Conservation (phyloP, 2,797 vertebrate genomes). For the Valencia hispanica region DNA sequence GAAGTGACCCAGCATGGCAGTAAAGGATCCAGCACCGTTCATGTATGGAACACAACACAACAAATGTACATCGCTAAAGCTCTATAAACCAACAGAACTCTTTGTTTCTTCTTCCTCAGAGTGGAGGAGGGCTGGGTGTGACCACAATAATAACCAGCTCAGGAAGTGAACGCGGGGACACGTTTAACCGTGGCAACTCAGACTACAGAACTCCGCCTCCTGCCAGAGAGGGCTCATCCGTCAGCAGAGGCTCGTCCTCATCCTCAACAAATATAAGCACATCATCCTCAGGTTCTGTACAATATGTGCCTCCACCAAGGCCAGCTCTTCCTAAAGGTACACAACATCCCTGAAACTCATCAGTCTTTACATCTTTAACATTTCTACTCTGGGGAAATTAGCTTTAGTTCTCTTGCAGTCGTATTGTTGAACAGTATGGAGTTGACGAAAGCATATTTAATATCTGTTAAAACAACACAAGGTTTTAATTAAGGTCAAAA, state of each 20-base stretch:
- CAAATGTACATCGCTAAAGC: neutral
- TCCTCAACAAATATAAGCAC: constrained; percentile 52
- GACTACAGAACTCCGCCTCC: constrained; percentile 25
- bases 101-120: constrained; percentile 39
- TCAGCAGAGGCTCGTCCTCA: constrained; percentile 48
- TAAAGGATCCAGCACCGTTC: constrained; percentile 51
- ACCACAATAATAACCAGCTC: constrained; percentile 21
- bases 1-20: constrained; percentile 22
- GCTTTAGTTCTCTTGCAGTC: too few species aligned
- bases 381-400: too few species aligned
- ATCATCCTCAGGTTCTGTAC: constrained; percentile 54
- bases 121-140: constrained; percentile 31
- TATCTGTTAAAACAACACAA: too few species aligned
- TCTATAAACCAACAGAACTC: neutral
- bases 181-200: constrained; percentile 50
- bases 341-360: neutral
- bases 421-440: too few species aligned
- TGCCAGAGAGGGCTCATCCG: constrained; percentile 47
- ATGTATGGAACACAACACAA: constrained; percentile 27
- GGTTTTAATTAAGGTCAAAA: too few species aligned
- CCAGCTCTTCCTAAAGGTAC: constrained; percentile 80
- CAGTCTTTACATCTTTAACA: neutral
- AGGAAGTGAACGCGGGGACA: constrained; percentile 68
- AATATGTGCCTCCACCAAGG: constrained; percentile 47
- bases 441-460: too few species aligned